Conservation (phyloP, 2,797 vertebrate genomes). For the Acridotheres tristis region DNA sequence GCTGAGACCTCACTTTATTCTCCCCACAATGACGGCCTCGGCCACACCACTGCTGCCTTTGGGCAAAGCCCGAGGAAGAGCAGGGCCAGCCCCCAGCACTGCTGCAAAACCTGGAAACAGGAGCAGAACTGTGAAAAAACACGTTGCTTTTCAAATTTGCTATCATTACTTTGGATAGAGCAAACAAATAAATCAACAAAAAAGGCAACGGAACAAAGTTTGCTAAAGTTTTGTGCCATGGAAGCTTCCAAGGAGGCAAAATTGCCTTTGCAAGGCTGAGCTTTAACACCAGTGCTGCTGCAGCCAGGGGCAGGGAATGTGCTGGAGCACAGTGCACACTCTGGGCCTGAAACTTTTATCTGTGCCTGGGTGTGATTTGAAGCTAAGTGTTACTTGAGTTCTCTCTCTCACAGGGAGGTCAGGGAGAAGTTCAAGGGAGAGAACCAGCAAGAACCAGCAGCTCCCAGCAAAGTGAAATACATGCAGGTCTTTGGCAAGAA, state of each 20-base stretch:
- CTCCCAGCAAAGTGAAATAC: neutral
- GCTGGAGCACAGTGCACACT: neutral
- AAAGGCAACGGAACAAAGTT: fast-evolving
- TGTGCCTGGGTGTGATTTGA: neutral
- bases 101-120: neutral
- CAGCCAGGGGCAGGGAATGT: neutral
- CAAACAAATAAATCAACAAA: neutral
- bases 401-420: neutral
- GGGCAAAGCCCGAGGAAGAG: neutral
- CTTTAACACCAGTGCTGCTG: neutral
- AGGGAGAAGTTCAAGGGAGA: neutral
- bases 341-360: neutral
- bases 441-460: neutral
- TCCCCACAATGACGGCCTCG: neutral
- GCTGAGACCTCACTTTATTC: neutral
- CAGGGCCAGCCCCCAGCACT: neutral
- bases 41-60: neutral
- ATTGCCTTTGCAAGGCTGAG: slow-evolving; percentile 14
- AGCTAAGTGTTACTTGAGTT: neutral
- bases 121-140: neutral
- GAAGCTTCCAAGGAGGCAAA: neutral
- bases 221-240: neutral
- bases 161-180: neutral
- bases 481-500: neutral
- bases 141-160: neutral